Evolutionary conservation across 2,888 invertebrate genomes (phyloP).

Genomic region (Mythimna loreyi): DNA sequence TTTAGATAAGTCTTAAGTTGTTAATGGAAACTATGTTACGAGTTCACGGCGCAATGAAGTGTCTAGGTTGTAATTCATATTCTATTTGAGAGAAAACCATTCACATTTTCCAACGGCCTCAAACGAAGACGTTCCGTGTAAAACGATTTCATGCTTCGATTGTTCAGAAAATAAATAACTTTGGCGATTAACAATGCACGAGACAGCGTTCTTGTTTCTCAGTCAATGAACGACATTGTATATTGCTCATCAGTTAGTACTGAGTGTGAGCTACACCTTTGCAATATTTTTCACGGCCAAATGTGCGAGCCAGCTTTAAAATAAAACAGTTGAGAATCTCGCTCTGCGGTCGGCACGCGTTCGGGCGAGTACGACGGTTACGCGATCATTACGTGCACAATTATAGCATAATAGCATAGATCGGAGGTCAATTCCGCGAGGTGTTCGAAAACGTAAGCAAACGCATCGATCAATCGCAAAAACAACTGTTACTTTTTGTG

Average conservation of each 20-base stretch:
- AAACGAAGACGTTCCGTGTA: conserved; percentile 46
- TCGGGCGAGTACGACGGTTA: conserved; percentile 65
- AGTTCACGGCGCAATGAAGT: conserved; percentile 7
- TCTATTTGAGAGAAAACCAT: conserved; percentile 1
- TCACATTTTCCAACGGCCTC: conserved; percentile 36
- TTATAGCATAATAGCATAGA: conserved; percentile 67
- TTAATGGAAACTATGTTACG: conserved; percentile 20
- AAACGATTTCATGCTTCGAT: conserved; percentile 64
- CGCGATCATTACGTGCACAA: conserved; percentile 75
- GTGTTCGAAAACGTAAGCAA: conserved; percentile 55
- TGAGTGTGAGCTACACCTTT: conserved; percentile 76
- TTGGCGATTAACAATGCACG: conserved; percentile 66
- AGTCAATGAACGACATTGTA: conserved; percentile 84
- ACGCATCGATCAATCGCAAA: conserved; percentile 26
- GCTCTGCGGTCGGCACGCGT: conserved; percentile 82
- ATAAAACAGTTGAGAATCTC: conserved; percentile 88
- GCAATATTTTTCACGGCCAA: conserved; percentile 86
- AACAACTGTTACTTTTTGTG: conserved; percentile 37
- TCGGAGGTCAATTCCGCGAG: conserved; percentile 60
- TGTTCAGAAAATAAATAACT: conserved; percentile 60
- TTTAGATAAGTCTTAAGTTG: conserved; percentile 37
- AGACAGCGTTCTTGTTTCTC: conserved; percentile 66
- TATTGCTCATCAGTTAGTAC: conserved; percentile 77
- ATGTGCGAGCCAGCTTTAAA: conserved; percentile 83
- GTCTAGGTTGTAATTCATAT: not conserved